Evolutionary conservation across 2,797 vertebrate species (phyloP).

Genomic region (Coendou prehensilis): DNA sequence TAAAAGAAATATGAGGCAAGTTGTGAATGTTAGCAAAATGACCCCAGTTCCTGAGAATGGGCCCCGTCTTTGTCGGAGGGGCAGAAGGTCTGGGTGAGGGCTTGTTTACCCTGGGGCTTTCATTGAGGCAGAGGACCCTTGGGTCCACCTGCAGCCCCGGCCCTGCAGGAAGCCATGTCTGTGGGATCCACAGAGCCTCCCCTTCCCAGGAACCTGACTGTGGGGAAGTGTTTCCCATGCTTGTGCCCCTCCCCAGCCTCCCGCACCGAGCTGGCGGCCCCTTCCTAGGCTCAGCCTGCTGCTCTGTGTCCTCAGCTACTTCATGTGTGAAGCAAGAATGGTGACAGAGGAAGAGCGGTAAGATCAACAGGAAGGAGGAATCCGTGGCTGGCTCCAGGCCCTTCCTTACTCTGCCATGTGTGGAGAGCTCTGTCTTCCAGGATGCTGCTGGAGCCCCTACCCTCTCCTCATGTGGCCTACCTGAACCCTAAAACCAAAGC

Average conservation of each 20-base stretch:
- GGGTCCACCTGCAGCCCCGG: background rate
- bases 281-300: background rate
- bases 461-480: background rate
- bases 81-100: no score
- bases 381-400: background rate
- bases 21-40: background rate
- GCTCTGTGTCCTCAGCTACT: background rate
- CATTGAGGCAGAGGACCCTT: background rate
- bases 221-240: background rate
- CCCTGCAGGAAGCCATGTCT: background rate
- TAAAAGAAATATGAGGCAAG: background rate
- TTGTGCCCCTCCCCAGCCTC: background rate
- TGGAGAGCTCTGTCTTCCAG: background rate
- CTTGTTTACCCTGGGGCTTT: background rate
- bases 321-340: background rate
- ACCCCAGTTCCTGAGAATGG: background rate
- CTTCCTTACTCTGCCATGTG: background rate
- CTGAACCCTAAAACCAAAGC: background rate
- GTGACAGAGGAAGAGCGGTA: background rate
- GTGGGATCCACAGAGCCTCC: background rate
- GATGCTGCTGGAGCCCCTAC: background rate
- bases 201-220: background rate
- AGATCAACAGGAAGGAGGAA: background rate
- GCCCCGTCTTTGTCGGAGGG: background rate
- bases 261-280: fast-evolving